These are phyloP conservation scores for Masticophis lateralis DNA, from an alignment of 2,797 vertebrate species.

Conservation along the genomic window DNA sequence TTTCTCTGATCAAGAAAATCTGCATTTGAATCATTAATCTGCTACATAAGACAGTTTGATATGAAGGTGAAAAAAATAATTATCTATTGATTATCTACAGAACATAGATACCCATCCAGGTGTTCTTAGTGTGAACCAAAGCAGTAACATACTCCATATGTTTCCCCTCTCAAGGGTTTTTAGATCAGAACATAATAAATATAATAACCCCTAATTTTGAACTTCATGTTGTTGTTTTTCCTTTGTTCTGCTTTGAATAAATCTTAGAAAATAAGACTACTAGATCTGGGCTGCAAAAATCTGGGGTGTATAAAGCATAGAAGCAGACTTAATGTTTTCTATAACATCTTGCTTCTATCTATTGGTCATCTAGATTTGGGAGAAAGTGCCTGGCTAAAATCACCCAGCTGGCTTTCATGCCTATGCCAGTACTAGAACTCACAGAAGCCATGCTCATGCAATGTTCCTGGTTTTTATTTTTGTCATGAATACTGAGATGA, in stretches of 20 bases:
- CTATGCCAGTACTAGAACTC: no score
- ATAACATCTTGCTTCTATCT: background rate
- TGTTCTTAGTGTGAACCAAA: background rate
- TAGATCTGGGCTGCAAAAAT: background rate
- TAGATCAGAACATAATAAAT: background rate
- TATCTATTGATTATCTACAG: background rate
- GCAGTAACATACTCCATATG: background rate
- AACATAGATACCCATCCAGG: background rate
- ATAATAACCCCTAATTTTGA: background rate
- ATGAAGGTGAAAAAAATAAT: background rate
- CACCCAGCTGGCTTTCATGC: no score
- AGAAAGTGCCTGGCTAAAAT: no score
- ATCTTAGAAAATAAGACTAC: background rate
- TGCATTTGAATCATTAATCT: background rate
- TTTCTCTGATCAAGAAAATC: background rate
- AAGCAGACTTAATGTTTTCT: background rate
- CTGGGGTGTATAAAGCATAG: background rate
- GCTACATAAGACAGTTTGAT: background rate
- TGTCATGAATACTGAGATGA: no score
- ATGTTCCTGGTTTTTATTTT: no score
- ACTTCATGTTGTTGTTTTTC: background rate
- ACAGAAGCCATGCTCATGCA: no score
- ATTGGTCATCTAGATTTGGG: background rate
- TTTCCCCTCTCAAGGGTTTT: background rate
- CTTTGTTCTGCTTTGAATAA: slow-evolving; percentile 49